phyloP scores from a whole-genome alignment of 2,797 vertebrate species.

The Threskiornis aethiopicus region DNA sequence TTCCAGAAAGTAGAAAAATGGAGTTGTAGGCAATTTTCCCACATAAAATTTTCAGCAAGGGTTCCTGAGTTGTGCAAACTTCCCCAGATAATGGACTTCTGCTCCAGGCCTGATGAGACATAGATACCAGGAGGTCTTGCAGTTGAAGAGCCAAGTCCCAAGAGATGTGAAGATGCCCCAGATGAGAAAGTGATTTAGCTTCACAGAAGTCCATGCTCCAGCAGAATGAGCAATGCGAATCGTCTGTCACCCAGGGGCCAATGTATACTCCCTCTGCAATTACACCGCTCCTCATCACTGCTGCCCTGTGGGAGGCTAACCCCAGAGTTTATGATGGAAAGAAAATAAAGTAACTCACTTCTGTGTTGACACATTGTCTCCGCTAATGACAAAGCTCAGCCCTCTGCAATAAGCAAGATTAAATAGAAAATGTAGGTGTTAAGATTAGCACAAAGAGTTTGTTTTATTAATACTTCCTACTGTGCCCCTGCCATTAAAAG shows the following conservation, averaged over 20 bases:
- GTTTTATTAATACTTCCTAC: background rate
- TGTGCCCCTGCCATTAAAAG: background rate
- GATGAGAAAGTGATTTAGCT: background rate
- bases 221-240: background rate
- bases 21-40: background rate
- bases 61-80: background rate
- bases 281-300: background rate
- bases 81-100: background rate
- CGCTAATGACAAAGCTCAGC: background rate
- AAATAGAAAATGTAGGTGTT: background rate
- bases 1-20: background rate
- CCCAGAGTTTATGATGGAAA: background rate
- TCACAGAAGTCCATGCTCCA: background rate
- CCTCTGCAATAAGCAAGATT: background rate
- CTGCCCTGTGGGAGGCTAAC: background rate
- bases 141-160: background rate
- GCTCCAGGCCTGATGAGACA: background rate
- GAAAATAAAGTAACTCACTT: constrained; percentile 16
- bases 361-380: background rate
- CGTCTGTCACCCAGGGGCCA: background rate
- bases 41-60: background rate
- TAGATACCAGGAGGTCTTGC: background rate
- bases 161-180: background rate
- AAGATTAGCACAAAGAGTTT: background rate
- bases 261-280: background rate